Conservation (phyloP, 2,888 invertebrate species). For the Smittia sp. region DNA sequence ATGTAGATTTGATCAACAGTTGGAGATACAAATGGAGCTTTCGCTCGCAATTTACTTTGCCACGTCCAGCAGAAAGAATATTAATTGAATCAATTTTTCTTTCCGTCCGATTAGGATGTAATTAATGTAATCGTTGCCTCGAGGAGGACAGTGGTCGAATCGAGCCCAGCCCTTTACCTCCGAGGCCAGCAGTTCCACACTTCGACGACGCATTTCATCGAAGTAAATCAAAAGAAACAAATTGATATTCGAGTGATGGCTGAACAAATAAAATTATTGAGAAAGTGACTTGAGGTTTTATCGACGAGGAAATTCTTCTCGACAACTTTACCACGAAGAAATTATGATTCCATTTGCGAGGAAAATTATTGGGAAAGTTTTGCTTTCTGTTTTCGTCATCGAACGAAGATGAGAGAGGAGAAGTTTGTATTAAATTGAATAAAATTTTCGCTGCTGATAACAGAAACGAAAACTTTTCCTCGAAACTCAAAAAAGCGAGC, state of each 20-base stretch:
- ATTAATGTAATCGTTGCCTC: not conserved
- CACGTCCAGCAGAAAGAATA: not conserved
- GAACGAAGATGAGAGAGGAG: not conserved
- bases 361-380: slow-evolving; percentile 25
- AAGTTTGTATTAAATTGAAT: slow-evolving; percentile 15
- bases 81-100: slow-evolving; percentile 5
- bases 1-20: not conserved
- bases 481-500: not conserved
- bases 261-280: slow-evolving; percentile 10
- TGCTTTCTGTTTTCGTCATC: not conserved
- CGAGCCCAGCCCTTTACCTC: not conserved
- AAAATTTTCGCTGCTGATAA: slow-evolving; percentile 18
- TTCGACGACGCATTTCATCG: not conserved
- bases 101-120: not conserved
- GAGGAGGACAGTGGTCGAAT: not conserved
- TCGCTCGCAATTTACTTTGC: not conserved
- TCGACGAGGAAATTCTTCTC: not conserved
- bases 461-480: not conserved
- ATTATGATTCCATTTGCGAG: not conserved
- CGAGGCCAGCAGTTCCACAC: not conserved
- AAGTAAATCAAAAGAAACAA: not conserved
- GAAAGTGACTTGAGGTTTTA: not conserved
- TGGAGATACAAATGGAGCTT: not conserved
- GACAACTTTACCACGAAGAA: not conserved
- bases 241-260: slow-evolving; percentile 23